Evolutionary conservation across 2,113 vertebrate species (phyloP).

Genomic region (Panthera tigris): DNA sequence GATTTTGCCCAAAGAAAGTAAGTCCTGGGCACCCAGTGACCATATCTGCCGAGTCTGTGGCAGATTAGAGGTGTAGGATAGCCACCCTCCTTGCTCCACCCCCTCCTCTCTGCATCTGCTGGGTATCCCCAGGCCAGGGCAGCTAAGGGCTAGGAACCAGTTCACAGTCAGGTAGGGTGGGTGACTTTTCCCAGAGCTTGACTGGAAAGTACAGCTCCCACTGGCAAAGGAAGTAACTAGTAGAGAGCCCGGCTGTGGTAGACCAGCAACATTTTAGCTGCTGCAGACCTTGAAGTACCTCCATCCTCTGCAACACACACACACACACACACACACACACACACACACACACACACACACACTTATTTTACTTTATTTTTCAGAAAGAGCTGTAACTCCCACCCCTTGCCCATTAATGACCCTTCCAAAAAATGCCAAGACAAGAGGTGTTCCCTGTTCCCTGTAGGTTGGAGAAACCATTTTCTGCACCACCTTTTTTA

Average conservation of each 20-base stretch:
- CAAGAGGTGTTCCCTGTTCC: not conserved
- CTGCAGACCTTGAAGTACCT: not conserved
- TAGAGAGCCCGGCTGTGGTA: not conserved
- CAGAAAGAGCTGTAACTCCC: not conserved
- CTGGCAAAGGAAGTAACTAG: not conserved
- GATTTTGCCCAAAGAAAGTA: not conserved
- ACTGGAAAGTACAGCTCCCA: not conserved
- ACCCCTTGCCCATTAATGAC: not conserved
- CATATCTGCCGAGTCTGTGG: no score
- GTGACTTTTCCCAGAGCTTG: not conserved
- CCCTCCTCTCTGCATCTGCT: not conserved
- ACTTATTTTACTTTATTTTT: not conserved
- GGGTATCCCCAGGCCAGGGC: accelerated
- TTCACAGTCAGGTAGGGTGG: not conserved
- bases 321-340: not conserved
- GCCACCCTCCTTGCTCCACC: no score
- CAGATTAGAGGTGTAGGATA: not conserved
- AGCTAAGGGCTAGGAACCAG: not conserved
- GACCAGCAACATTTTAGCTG: not conserved
- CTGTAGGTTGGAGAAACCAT: not conserved
- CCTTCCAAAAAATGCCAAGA: not conserved
- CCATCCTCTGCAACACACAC: not conserved
- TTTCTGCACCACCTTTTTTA: not conserved
- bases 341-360: not conserved
- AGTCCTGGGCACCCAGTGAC: no score